Percentiles rank a stretch among this genome's conserved stretches.
These are phyloP conservation scores for Biston betularia DNA, from an alignment of 2,888 invertebrate genomes.

Conservation along the genomic window DNA sequence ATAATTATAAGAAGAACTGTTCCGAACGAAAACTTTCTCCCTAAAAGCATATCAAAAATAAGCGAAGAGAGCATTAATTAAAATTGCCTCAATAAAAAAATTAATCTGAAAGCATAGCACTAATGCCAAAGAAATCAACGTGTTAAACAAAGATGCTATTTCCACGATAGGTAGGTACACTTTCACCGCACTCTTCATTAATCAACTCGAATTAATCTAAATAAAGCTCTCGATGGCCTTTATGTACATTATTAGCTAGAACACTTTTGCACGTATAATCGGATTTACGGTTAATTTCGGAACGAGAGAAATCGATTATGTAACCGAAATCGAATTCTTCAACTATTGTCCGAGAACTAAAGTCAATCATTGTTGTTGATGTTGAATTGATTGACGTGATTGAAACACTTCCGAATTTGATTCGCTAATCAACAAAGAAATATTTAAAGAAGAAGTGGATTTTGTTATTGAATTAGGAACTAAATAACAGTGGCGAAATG, in stretches of 20 bases:
- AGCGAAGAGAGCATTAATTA: conserved; percentile 28
- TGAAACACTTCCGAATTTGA: not conserved
- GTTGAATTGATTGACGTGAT: conserved; percentile 7
- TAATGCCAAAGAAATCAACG: conserved; percentile 40
- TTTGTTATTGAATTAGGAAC: no score
- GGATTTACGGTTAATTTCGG: conserved; percentile 41
- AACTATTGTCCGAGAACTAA: conserved; percentile 19
- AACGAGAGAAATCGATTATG: conserved; percentile 43
- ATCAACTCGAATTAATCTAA: conserved; percentile 75
- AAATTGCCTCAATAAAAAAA: conserved; percentile 37
- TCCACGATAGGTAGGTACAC: conserved; percentile 46
- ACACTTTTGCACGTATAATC: conserved; percentile 41
- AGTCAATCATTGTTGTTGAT: conserved; percentile 9
- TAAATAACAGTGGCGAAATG: no score
- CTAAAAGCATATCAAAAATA: conserved; percentile 22
- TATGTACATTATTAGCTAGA: conserved; percentile 41
- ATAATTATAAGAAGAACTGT: not conserved
- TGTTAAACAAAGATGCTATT: conserved; percentile 59
- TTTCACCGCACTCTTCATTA: conserved; percentile 72
- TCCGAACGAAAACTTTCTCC: conserved; percentile 18
- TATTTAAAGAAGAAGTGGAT: not conserved
- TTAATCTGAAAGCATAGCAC: conserved; percentile 39
- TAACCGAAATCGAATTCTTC: conserved; percentile 31
- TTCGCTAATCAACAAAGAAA: not conserved
- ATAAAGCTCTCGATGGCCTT: conserved; percentile 56